A percentile compares a stretch with the other conserved stretches of the same genome.
phyloP scores from a whole-genome alignment of 2,888 invertebrate genomes.

The Imbricaverruca yamaguchii region DNA sequence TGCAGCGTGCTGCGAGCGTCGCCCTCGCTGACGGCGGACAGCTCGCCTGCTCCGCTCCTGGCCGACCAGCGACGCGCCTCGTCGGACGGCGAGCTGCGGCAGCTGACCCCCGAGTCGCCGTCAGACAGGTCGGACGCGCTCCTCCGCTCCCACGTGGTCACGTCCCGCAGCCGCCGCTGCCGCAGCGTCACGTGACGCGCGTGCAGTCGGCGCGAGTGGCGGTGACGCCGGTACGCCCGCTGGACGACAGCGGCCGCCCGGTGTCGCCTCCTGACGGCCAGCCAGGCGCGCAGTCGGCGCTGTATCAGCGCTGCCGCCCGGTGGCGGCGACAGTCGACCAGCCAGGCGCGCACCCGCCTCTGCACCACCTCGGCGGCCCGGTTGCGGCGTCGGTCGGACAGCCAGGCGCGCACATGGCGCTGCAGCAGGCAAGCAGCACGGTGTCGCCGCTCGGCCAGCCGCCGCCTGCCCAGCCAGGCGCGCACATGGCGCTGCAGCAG shows the following conservation, averaged over 20 bases:
- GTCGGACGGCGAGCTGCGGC: not conserved
- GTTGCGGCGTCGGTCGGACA: not conserved
- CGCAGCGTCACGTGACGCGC: not conserved
- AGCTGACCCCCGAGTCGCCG: constrained; percentile 8
- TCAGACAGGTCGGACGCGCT: not conserved
- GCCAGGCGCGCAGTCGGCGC: not conserved
- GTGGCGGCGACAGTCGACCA: not conserved
- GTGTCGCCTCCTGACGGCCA: no score
- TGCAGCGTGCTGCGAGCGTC: not conserved
- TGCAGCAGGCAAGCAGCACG: no score
- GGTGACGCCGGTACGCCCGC: constrained; percentile 2
- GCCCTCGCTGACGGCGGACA: no score
- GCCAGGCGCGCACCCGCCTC: not conserved
- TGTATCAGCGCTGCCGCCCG: not conserved
- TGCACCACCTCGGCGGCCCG: not conserved
- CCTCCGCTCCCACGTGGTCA: not conserved
- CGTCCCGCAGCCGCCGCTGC: not conserved
- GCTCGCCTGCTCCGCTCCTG: no score
- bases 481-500: no score
- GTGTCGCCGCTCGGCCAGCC: no score
- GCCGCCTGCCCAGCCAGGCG: no score
- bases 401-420: not conserved
- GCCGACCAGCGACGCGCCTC: not conserved
- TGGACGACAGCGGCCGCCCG: not conserved
- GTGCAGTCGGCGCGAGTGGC: not conserved